phyloP scores from a whole-genome alignment of 1,140 invertebrate genomes.

The Leptinotarsa texana region DNA sequence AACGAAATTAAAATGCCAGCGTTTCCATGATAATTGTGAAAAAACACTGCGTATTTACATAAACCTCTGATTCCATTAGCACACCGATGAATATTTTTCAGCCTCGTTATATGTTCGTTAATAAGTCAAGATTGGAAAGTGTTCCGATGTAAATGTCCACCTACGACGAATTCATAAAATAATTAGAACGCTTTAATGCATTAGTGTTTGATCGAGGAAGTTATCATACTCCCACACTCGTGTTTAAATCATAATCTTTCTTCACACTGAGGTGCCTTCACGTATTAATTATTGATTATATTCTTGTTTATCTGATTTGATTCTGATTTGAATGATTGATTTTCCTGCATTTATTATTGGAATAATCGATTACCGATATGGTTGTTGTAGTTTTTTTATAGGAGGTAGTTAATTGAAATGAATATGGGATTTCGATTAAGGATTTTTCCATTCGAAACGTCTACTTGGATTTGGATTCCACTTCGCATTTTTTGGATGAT shows the following conservation, averaged over 20 bases:
- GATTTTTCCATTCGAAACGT: too few relatives aligned
- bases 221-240: constrained; percentile 24
- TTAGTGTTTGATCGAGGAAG: constrained; percentile 26
- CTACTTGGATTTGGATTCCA: too few relatives aligned
- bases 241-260: constrained; percentile 19
- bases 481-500: too few relatives aligned
- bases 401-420: too few relatives aligned
- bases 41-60: too few relatives aligned
- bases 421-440: too few relatives aligned
- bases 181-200: constrained; percentile 27
- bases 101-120: neutral
- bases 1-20: too few relatives aligned
- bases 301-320: neutral
- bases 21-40: too few relatives aligned
- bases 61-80: too few relatives aligned
- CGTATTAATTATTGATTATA: constrained; percentile 11
- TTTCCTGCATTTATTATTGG: neutral
- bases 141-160: constrained; percentile 24
- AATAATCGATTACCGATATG: neutral
- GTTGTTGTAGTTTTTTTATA: too few relatives aligned
- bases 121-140: constrained; percentile 28
- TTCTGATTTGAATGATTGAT: constrained; percentile 2
- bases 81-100: too few relatives aligned
- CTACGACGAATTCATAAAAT: constrained; percentile 24
- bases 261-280: neutral